Percentiles rank a stretch among this genome's conserved stretches.
Evolutionary conservation across 2,888 invertebrate genomes (phyloP).

Genomic region (Clostera curtula): DNA sequence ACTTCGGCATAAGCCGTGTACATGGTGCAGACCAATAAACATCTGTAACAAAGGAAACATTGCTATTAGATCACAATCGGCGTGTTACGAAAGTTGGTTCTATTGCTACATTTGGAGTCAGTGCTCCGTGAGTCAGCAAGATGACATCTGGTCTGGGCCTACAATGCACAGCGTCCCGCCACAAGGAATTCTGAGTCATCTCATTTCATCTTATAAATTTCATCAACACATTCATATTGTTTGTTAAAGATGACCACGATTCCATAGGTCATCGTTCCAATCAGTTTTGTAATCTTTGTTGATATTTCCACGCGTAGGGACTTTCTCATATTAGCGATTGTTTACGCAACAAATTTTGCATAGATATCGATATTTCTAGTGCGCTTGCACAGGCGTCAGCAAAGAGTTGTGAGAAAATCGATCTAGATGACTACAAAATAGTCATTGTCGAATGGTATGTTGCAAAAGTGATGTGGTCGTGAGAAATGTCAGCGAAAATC

Average conservation of each 20-base stretch:
- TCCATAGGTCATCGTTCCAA: slow-evolving; percentile 31
- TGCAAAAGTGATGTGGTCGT: slow-evolving; percentile 51
- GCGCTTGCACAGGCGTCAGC: slow-evolving; percentile 26
- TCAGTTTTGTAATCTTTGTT: slow-evolving; percentile 24
- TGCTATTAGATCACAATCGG: slow-evolving; percentile 19
- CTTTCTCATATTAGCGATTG: slow-evolving; percentile 18
- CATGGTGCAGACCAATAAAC: slow-evolving; percentile 62
- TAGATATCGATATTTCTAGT: slow-evolving; percentile 36
- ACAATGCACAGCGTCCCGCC: slow-evolving; percentile 30
- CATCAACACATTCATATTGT: slow-evolving; percentile 46
- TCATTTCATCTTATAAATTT: no score
- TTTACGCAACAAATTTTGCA: slow-evolving; percentile 41
- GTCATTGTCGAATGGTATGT: slow-evolving; percentile 41
- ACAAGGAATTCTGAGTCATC: slow-evolving; percentile 54
- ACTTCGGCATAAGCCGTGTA: slow-evolving; percentile 66
- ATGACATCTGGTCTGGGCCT: slow-evolving; percentile 53
- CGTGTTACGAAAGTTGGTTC: slow-evolving; percentile 39
- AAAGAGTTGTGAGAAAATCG: slow-evolving; percentile 52
- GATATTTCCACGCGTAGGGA: slow-evolving; percentile 24
- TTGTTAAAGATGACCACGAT: slow-evolving; percentile 20
- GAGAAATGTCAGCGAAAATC: slow-evolving; percentile 58
- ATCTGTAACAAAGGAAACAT: slow-evolving; percentile 62
- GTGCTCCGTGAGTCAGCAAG: slow-evolving; percentile 56
- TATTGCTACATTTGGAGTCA: slow-evolving; percentile 34
- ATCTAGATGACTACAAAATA: slow-evolving; percentile 40